Conservation (phyloP, 1,140 invertebrate species). For the Diuraphis noxia region DNA sequence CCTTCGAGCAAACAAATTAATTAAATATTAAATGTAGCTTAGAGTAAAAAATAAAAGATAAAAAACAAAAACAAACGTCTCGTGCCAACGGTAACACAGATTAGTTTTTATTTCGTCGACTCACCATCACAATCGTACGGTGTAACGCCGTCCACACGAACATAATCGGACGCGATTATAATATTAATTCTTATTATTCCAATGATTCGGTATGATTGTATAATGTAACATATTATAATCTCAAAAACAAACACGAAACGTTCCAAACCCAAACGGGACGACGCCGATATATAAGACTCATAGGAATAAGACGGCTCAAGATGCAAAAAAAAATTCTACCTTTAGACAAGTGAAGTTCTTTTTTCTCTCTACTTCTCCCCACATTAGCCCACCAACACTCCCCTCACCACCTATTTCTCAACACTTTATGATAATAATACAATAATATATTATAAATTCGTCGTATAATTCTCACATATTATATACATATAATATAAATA, state of each 20-base stretch:
- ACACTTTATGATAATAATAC: not conserved
- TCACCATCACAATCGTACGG: not conserved
- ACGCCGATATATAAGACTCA: not conserved
- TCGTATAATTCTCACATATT: not conserved
- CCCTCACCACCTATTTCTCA: not conserved
- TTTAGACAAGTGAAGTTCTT: not conserved
- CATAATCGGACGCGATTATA: not conserved
- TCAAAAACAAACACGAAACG: not conserved
- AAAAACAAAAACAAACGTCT: slow-evolving; percentile 12
- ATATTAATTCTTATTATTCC: not conserved
- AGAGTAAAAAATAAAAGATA: slow-evolving; percentile 18
- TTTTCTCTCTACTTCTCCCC: not conserved
- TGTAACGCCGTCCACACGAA: not conserved
- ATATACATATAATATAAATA: too few relatives aligned
- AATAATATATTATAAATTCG: not conserved
- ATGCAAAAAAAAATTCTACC: not conserved
- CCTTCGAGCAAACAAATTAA: slow-evolving; percentile 22
- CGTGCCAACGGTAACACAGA: slow-evolving; percentile 37
- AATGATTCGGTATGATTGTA: not conserved
- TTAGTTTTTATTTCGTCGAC: slow-evolving; percentile 28
- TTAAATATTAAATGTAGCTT: slow-evolving; percentile 27
- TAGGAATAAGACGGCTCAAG: not conserved
- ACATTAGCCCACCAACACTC: not conserved
- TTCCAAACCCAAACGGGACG: not conserved
- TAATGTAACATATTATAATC: not conserved